Conservation (phyloP, 1,140 invertebrate genomes). For the Drosophila pandora region DNA sequence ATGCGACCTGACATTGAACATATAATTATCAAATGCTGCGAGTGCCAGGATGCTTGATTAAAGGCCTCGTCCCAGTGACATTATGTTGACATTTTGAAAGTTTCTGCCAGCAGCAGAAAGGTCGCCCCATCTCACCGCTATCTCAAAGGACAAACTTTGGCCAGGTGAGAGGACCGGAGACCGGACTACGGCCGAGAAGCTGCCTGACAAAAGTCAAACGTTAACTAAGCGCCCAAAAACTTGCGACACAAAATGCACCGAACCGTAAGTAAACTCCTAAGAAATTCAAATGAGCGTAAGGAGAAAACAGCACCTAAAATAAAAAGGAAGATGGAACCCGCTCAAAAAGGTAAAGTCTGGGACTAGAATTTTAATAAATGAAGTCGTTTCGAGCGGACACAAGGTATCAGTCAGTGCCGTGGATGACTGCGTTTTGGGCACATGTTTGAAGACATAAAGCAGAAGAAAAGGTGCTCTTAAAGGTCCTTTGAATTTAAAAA, state of each 20-base stretch:
- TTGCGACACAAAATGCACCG: constrained; percentile 72
- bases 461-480: neutral
- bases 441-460: constrained; percentile 2
- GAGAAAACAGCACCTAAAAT: constrained; percentile 30
- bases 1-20: constrained; percentile 61
- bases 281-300: constrained; percentile 81
- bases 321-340: constrained; percentile 34
- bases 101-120: constrained; percentile 37
- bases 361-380: constrained; percentile 71
- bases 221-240: constrained; percentile 80
- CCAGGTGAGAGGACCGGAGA: constrained; percentile 6
- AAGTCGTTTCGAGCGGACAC: constrained; percentile 42
- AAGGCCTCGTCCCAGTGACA: constrained; percentile 56
- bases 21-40: constrained; percentile 63
- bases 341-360: constrained; percentile 40
- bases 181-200: constrained; percentile 10
- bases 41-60: constrained; percentile 59
- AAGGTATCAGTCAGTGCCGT: constrained; percentile 4
- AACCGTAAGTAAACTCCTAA: constrained; percentile 77
- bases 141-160: constrained; percentile 65
- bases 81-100: constrained; percentile 77
- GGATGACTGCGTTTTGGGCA: neutral
- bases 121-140: neutral
- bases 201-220: constrained; percentile 76
- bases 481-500: neutral